Evolutionary conservation across 2,888 invertebrate genomes (phyloP).

Genomic region (Apamea monoglypha): DNA sequence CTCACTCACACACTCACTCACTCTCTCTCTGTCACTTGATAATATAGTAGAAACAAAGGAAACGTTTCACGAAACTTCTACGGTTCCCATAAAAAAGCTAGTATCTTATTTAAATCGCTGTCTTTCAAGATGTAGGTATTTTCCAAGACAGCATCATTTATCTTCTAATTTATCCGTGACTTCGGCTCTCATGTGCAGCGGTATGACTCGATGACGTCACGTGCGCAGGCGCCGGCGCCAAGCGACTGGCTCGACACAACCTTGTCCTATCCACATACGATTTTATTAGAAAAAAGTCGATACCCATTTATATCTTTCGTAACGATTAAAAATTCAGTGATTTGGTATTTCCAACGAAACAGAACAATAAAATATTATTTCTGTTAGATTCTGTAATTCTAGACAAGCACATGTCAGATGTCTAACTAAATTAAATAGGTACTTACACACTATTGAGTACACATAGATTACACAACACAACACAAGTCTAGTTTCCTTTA

Average conservation of each 20-base stretch:
- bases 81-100: not conserved
- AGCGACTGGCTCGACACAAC: conserved; percentile 68
- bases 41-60: not conserved
- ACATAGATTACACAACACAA: too few relatives aligned
- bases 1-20: too few relatives aligned
- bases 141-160: conserved; percentile 19
- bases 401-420: conserved; percentile 23
- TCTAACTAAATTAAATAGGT: not conserved
- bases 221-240: conserved; percentile 84
- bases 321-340: conserved; percentile 44
- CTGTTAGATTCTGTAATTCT: conserved; percentile 31
- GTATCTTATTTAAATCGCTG: not conserved
- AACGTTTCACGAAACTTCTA: not conserved
- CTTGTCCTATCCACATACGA: conserved; percentile 71
- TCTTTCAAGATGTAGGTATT: not conserved
- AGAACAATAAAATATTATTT: conserved; percentile 52
- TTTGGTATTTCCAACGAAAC: conserved; percentile 60
- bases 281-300: conserved; percentile 68
- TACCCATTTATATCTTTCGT: conserved; percentile 48
- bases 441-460: not conserved
- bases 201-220: conserved; percentile 61
- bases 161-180: conserved; percentile 45
- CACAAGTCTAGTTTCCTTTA: too few relatives aligned
- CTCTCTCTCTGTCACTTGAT: not conserved
- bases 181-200: conserved; percentile 58